These are phyloP conservation scores for Apeira syringaria DNA, from an alignment of 2,888 invertebrate genomes.

Conservation along the genomic window DNA sequence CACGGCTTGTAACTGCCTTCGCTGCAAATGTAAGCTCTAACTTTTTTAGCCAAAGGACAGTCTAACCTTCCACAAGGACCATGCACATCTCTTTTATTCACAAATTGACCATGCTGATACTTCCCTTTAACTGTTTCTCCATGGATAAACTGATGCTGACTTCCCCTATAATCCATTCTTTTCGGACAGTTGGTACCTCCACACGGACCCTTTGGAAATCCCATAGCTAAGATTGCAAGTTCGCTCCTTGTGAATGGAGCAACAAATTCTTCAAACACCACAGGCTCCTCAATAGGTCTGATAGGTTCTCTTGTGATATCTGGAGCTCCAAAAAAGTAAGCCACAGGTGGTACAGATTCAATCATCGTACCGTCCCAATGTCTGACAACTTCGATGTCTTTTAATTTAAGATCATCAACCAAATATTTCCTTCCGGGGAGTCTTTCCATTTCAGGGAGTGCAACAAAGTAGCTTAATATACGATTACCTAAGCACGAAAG, in stretches of 20 bases:
- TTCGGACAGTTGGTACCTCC: conserved; percentile 76
- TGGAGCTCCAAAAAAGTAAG: conserved; percentile 72
- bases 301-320: conserved; percentile 69
- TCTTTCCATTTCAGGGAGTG: conserved; percentile 75
- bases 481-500: conserved; percentile 69
- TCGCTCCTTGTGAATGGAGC: conserved; percentile 70
- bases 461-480: conserved; percentile 63
- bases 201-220: conserved; percentile 77
- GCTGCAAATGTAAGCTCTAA: conserved; percentile 59
- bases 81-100: conserved; percentile 73
- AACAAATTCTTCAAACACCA: conserved; percentile 62
- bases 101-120: conserved; percentile 70
- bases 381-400: conserved; percentile 72
- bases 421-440: conserved; percentile 72
- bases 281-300: conserved; percentile 51
- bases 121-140: conserved; percentile 68
- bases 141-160: conserved; percentile 71
- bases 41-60: conserved; percentile 73
- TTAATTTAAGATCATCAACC: conserved; percentile 64
- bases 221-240: conserved; percentile 73
- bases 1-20: conserved; percentile 73
- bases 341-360: conserved; percentile 66
- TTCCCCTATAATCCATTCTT: conserved; percentile 72
- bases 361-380: conserved; percentile 75
- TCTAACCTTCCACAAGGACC: conserved; percentile 76